A percentile compares a stretch with the other conserved stretches of the same genome.
These are phyloP conservation scores for Rhamphomyia laevipes DNA, from an alignment of 2,888 invertebrate genomes.

Conservation along the genomic window DNA sequence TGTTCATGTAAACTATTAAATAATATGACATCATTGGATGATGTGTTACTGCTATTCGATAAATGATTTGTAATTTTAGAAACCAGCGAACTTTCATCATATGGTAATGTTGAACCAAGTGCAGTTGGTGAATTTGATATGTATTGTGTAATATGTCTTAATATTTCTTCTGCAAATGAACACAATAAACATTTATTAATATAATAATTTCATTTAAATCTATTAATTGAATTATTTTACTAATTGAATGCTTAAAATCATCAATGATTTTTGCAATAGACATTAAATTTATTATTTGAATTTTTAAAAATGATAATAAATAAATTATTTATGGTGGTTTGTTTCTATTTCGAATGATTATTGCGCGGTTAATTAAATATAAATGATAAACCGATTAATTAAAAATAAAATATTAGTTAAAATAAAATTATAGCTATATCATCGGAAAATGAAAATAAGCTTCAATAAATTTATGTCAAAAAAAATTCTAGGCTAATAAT, in stretches of 20 bases:
- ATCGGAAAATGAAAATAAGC: no score
- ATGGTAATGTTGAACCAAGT: constrained; percentile 20
- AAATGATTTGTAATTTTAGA: constrained; percentile 24
- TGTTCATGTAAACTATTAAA: constrained; percentile 27
- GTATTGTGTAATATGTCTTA: constrained; percentile 25
- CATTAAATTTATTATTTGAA: constrained; percentile 2
- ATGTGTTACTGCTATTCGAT: constrained; percentile 15
- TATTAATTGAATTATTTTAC: neutral
- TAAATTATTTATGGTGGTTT: neutral
- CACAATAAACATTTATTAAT: neutral
- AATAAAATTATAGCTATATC: no score
- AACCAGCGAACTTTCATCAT: constrained; percentile 24
- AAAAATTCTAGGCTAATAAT: neutral
- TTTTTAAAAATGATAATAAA: neutral
- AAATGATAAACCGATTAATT: no score
- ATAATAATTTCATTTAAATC: no score
- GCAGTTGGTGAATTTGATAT: constrained; percentile 26
- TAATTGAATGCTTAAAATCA: constrained; percentile 8
- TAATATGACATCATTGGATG: constrained; percentile 18
- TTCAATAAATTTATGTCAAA: no score
- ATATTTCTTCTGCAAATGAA: constrained; percentile 21
- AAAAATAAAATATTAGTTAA: no score
- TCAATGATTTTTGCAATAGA: constrained; percentile 5
- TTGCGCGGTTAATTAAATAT: no score
- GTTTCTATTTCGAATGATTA: no score